These are phyloP conservation scores for Aythya fuligula DNA, from an alignment of 2,797 vertebrate species.

Conservation along the genomic window DNA sequence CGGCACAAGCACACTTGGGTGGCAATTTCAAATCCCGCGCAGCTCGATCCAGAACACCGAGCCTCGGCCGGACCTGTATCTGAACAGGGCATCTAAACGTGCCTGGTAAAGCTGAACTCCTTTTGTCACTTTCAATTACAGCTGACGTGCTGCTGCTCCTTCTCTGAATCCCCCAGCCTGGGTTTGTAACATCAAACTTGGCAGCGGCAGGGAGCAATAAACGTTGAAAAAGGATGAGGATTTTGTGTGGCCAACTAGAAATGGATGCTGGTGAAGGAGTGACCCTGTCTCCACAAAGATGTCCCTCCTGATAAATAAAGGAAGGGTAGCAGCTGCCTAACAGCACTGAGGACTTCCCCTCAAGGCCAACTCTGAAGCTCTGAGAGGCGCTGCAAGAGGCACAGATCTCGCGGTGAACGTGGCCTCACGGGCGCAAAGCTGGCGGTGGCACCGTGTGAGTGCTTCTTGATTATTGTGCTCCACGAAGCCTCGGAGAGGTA, in stretches of 20 bases:
- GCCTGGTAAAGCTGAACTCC: background rate
- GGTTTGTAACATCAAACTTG: background rate
- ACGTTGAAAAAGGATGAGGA: background rate
- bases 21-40: background rate
- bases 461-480: background rate
- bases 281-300: background rate
- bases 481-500: fast-evolving
- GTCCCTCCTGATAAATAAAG: background rate
- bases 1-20: background rate
- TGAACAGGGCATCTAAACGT: background rate
- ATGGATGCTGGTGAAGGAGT: background rate
- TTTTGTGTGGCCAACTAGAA: background rate
- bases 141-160: background rate
- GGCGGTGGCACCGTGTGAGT: too few relatives aligned
- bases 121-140: background rate
- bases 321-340: background rate
- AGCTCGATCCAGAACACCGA: background rate
- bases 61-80: background rate
- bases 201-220: background rate
- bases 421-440: background rate
- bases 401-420: background rate
- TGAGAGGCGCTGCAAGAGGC: background rate
- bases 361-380: background rate
- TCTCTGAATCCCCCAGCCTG: background rate
- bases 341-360: background rate